Base-by-base conservation (phyloP, 2,113 vertebrate genomes). In the Ammodramus savannarum region DNA sequence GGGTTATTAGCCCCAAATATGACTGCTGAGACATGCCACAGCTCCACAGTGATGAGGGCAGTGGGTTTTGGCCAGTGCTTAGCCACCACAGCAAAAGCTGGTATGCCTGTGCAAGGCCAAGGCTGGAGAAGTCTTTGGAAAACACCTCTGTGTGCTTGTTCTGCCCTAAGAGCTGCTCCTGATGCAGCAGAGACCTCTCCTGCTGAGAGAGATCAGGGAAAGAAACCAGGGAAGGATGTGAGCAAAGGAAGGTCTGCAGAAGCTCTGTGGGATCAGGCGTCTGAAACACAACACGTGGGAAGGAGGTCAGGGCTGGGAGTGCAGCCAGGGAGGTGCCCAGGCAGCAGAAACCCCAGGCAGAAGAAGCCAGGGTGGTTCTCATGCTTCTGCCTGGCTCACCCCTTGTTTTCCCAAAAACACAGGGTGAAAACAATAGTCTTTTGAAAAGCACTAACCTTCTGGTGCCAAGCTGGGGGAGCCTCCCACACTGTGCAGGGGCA, bases 391-490 rank as follows among this genome's bases (percentile, higher is more conserved):
- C 41, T 21, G n/a, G 62, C 80, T 95, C 29, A 0, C 62, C 32
- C 34, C 13, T 85, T 85, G 44, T 78, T 89, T 58, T 59, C 26
- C 44, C 48, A 59, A 73, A 82, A 69, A 12, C 46, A 62, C 44
- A 8, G 84, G 16, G 22, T 36, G 51, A 17, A 89, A 92, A 94
- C 80, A 89, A 75, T 27, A 48, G 73, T 14, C 84, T 74, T 90
- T 77, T 52, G 19, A 52, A 66, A 67, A 94, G 66, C 88, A 84
- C 59, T 11, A 32, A 77, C 92, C 92, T 94, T 22, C 63, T 83
- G 39, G 23, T 87, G 93, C 94, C 79, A 44, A 87, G 83, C 73
- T 71, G 76, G 75, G 59, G 92, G 89, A 89, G 58, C 84, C 86
- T 95, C 94, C 80, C 78, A 93, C 73, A 8, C 54, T 2, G 3